These are phyloP conservation scores for Mellivora capensis DNA, from an alignment of 2,113 vertebrate genomes.

Conservation along the genomic window DNA sequence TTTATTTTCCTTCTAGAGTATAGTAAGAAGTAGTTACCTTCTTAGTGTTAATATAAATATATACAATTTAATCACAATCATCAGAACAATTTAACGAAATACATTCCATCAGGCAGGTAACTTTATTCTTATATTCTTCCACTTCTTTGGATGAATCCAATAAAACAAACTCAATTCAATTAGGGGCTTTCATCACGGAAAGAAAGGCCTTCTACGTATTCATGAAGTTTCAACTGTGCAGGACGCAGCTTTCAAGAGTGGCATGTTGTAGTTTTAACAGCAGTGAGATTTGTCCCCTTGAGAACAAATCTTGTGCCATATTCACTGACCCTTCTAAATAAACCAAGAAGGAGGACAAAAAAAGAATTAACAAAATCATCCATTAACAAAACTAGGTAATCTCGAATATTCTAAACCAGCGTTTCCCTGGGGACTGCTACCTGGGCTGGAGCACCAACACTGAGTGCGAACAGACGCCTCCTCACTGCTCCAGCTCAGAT, in stretches of 20 bases:
- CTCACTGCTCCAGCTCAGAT: not conserved
- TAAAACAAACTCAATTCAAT: not conserved
- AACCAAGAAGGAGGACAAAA: not conserved
- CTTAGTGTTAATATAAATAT: not conserved
- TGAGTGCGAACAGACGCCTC: not conserved
- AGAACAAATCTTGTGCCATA: constrained; percentile 8
- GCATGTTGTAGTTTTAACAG: not conserved
- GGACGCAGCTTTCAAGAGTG: not conserved
- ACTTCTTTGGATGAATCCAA: constrained; percentile 2
- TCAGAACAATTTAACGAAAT: not conserved
- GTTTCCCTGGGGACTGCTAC: not conserved
- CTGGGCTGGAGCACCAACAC: not conserved
- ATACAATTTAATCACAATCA: not conserved
- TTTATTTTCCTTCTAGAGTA: not conserved
- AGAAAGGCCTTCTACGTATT: not conserved
- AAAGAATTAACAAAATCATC: constrained; percentile 15
- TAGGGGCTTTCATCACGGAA: not conserved
- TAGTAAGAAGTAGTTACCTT: not conserved
- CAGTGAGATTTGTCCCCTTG: not conserved
- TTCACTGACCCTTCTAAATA: not conserved
- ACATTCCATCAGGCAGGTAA: not conserved
- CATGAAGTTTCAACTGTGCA: not conserved
- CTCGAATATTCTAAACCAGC: not conserved
- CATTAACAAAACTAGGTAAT: not conserved
- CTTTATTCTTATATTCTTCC: not conserved